phyloP scores from a whole-genome alignment of 2,113 vertebrate genomes.

The Cricetomys ansorgei region DNA sequence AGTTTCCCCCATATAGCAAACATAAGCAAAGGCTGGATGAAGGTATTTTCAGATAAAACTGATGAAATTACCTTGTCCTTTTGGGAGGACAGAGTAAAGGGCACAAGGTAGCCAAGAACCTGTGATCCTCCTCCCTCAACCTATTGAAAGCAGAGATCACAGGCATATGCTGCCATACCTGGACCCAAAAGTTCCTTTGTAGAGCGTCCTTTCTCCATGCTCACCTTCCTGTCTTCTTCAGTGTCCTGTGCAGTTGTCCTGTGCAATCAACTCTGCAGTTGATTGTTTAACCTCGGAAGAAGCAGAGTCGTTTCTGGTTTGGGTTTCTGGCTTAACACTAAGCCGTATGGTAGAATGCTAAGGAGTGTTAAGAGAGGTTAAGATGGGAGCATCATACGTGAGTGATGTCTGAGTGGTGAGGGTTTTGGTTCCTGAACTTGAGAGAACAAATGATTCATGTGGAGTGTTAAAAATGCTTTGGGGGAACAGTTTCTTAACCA shows the following conservation, averaged over 20 bases:
- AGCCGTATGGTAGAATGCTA: no score
- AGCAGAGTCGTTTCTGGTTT: not conserved
- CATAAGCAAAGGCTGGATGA: not conserved
- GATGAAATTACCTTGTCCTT: not conserved
- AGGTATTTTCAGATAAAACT: not conserved
- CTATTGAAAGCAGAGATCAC: not conserved
- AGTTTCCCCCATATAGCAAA: accelerated
- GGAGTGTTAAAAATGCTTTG: no score
- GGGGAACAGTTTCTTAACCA: not conserved
- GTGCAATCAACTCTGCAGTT: not conserved
- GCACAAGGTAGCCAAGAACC: not conserved
- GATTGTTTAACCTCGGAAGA: not conserved
- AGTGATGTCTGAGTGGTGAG: no score
- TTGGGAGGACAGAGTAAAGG: no score
- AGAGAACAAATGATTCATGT: no score
- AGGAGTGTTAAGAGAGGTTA: no score
- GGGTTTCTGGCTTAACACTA: not conserved
- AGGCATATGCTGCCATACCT: not conserved
- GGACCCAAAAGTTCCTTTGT: not conserved
- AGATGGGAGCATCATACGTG: no score
- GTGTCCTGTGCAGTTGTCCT: not conserved
- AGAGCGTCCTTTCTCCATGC: no score
- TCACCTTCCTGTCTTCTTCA: not conserved
- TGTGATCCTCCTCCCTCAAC: not conserved
- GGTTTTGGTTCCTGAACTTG: no score